Evolutionary conservation across 2,888 invertebrate genomes (phyloP).

Genomic region (Sesia apiformis): DNA sequence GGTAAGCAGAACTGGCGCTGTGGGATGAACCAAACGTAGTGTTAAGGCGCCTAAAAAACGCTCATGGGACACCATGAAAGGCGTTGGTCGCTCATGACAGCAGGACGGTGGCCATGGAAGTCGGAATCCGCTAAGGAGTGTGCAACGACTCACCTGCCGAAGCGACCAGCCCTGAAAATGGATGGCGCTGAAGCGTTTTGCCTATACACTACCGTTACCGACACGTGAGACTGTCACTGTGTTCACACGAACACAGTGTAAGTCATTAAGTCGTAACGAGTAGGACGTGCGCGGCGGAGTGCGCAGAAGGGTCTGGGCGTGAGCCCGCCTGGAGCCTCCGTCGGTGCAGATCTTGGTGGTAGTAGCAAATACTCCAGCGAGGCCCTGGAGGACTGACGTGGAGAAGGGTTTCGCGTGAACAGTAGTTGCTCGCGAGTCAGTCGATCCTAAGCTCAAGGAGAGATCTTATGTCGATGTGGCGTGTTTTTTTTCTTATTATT

Average conservation of each 20-base stretch:
- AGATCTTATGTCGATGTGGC: not conserved
- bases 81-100: conserved; percentile 78
- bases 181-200: not conserved
- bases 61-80: not conserved
- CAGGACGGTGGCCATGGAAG: conserved; percentile 85
- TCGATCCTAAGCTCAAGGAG: not conserved
- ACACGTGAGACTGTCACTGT: no score
- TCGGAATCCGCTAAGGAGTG: conserved; percentile 79
- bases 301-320: not conserved
- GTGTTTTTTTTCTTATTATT: not conserved
- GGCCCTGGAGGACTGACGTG: not conserved
- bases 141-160: conserved; percentile 77
- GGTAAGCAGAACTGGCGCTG: not conserved
- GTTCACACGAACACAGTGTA: not conserved
- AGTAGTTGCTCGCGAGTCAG: not conserved
- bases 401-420: not conserved
- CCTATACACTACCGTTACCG: not conserved
- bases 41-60: not conserved
- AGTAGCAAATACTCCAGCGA: not conserved
- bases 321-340: not conserved
- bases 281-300: conserved; percentile 43
- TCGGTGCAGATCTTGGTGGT: conserved; percentile 1
- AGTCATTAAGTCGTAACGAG: conserved; percentile 74
- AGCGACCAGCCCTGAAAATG: not conserved
- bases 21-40: not conserved